These are phyloP conservation scores for Phoxinus dragarum DNA, from an alignment of 2,797 vertebrate genomes.

Conservation along the genomic window DNA sequence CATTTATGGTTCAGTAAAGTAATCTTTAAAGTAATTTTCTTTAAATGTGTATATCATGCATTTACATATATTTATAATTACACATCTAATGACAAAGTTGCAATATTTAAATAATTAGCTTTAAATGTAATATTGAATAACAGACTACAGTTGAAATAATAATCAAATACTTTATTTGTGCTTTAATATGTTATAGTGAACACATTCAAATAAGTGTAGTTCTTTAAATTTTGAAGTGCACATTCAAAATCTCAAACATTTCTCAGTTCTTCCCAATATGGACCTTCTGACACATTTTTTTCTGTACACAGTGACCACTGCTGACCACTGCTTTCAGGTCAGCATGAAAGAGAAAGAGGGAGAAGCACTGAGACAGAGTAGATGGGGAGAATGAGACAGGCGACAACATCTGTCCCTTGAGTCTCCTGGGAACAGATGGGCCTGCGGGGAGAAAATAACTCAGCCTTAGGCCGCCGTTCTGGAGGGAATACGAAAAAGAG, in stretches of 20 bases:
- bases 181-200: too few species aligned
- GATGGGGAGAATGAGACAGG: constrained; percentile 46
- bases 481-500: constrained; percentile 66
- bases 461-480: constrained; percentile 67
- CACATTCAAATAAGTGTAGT: not conserved
- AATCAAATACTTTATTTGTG: not conserved
- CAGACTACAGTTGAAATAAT: not conserved
- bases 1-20: not conserved
- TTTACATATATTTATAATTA: not conserved
- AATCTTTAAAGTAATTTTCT: not conserved
- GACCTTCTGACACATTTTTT: constrained; percentile 9
- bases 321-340: constrained; percentile 48
- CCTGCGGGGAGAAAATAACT: constrained; percentile 55
- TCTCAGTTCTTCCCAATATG: not conserved
- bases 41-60: not conserved
- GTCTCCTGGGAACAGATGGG: constrained; percentile 71
- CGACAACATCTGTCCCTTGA: constrained; percentile 69
- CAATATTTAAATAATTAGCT: not conserved
- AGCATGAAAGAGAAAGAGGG: constrained; percentile 35
- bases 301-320: constrained; percentile 31
- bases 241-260: not conserved
- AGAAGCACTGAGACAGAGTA: constrained; percentile 22
- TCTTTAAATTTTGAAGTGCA: not conserved
- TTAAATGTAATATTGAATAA: not conserved
- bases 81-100: not conserved